These are phyloP conservation scores for Neuroterus valhalla DNA, from an alignment of 1,140 invertebrate genomes.

Conservation along the genomic window DNA sequence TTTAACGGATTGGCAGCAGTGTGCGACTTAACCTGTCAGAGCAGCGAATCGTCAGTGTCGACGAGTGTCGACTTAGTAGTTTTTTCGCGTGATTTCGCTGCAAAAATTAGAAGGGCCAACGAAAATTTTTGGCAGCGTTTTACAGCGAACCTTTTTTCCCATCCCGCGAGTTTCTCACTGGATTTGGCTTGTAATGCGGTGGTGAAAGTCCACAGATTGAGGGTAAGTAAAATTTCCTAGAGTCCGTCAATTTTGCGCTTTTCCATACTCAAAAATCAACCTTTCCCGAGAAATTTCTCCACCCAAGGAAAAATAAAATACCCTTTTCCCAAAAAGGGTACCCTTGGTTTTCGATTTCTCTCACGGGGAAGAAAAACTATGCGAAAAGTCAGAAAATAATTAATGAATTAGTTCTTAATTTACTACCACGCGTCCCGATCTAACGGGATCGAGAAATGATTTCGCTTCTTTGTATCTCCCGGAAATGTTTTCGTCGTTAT, in stretches of 20 bases:
- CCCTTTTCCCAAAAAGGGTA: not conserved
- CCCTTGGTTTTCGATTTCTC: not conserved
- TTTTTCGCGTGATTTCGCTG: conserved; percentile 37
- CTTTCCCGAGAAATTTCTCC: not conserved
- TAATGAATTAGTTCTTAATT: conserved; percentile 4
- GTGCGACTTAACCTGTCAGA: conserved; percentile 60
- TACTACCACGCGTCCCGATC: conserved; percentile 26
- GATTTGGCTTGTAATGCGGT: conserved; percentile 62
- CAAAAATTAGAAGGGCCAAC: conserved; percentile 4
- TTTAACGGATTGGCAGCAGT: conserved; percentile 47
- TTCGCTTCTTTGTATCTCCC: conserved; percentile 20
- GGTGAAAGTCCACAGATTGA: conserved; percentile 59
- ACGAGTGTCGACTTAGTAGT: conserved; percentile 41
- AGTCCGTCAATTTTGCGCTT: conserved; percentile 11
- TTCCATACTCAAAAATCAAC: conserved; percentile 21
- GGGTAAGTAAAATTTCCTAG: conserved; percentile 52
- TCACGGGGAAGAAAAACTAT: not conserved
- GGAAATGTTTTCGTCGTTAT: not conserved
- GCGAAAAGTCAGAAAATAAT: not conserved
- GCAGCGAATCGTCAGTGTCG: conserved; percentile 25
- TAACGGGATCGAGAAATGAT: conserved; percentile 34
- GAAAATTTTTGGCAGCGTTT: not conserved
- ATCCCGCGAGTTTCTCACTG: conserved; percentile 33
- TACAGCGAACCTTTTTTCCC: conserved; percentile 21
- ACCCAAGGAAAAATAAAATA: not conserved